Evolutionary conservation across 2,888 invertebrate genomes (phyloP), one percentile per base, ranked within the genome.

Genomic region (Tachystola acroxantha): DNA sequence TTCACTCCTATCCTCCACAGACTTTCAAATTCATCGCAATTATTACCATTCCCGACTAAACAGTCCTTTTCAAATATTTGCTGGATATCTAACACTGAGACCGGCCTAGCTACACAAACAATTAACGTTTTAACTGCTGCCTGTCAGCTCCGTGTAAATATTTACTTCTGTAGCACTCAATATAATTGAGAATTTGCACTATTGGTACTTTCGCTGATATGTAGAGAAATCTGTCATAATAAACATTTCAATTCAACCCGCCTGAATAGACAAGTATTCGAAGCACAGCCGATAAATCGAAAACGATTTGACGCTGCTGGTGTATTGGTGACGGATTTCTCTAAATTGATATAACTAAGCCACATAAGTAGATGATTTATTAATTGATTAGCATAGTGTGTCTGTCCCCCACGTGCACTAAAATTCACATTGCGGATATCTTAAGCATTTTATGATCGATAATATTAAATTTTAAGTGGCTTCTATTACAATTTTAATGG

Each of bases 401-500:
- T 24, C 24, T n/a, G 9, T 24, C 24, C 16, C 12, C 7, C 29
- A 12, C 12, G 13, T 16, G 7, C 29, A 30, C 29, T 3, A 30
- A 16, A 14, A 16, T 16, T 14, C n/a, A 30, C 4, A 30, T 14
- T 16, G 29, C 29, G 29, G 20, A 11, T 20, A 26, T 16, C 30
- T 34, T 42, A 22, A 36, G 30, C 5, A 30, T 39, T 48, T 48
- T 41, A 46, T 32, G 43, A 41, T 28, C 34, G 32, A 43, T 40
- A 32, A 7, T 32, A 32, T 36, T 22, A 33, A 29, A 26, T 16
- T 38, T 45, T 32, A 45, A 50, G 47, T 44, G 43, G 39, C n/a
- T n/a, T 11, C 29, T 37, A 38, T 39, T 36, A 39, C 38, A 30
- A 42, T 43, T 49, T 48, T 46, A 43, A 52, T 27, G 45, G 34